Evolutionary conservation across 2,888 invertebrate species (phyloP).

Genomic region (Agrilus mali): DNA sequence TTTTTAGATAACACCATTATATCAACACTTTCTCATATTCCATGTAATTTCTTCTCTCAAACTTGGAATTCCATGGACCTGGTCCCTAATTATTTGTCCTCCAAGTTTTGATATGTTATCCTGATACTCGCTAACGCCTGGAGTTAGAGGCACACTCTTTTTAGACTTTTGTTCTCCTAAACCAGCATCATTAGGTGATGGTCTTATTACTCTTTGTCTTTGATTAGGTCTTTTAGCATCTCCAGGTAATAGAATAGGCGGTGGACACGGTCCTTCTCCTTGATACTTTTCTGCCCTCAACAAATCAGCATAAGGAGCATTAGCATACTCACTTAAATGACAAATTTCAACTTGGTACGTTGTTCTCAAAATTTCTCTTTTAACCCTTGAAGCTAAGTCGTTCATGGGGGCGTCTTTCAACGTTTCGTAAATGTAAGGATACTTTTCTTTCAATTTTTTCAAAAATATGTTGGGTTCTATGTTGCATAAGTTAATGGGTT

Average conservation of each 20-base stretch:
- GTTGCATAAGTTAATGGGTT: no score
- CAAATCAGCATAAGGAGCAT: constrained; percentile 44
- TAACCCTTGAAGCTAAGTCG: constrained; percentile 45
- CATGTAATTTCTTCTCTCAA: no score
- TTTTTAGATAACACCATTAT: no score
- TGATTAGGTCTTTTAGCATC: constrained; percentile 44
- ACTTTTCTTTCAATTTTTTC: constrained; percentile 40
- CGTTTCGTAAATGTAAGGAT: constrained; percentile 51
- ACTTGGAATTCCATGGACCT: constrained; percentile 31
- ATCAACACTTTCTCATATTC: no score
- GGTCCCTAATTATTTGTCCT: constrained; percentile 45
- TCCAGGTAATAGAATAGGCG: constrained; percentile 43
- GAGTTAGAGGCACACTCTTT: constrained; percentile 10
- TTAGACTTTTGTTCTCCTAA: background rate
- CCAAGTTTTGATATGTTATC: constrained; percentile 49
- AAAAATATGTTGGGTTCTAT: no score
- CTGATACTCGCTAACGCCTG: constrained; percentile 45
- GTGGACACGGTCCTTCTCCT: constrained; percentile 41
- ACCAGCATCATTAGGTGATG: no score
- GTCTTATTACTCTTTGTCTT: constrained; percentile 26
- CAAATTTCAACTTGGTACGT: constrained; percentile 52
- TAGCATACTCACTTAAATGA: constrained; percentile 37
- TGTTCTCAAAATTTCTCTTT: constrained; percentile 45
- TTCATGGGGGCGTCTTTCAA: constrained; percentile 45
- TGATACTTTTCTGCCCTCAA: constrained; percentile 42